A percentile compares a stretch with the other conserved stretches of the same genome.
Evolutionary conservation across 2,797 vertebrate genomes (phyloP).

Genomic region (Acestrorhynchus altus): DNA sequence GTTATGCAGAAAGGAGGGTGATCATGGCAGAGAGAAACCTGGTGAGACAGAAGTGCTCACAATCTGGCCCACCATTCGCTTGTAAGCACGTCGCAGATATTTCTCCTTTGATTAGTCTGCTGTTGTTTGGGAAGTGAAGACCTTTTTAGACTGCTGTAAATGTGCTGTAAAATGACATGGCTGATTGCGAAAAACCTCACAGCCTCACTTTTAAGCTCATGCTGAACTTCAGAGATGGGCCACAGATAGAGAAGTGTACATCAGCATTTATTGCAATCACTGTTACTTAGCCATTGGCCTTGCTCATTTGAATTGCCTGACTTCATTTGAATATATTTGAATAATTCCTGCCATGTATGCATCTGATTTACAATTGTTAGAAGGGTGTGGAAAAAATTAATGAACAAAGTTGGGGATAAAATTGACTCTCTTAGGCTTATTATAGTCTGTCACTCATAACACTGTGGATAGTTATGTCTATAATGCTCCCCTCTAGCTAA

Average conservation of each 20-base stretch:
- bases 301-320: constrained; percentile 53
- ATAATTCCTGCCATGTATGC: constrained; percentile 54
- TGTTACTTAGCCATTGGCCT: constrained; percentile 48
- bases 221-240: constrained; percentile 10
- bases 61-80: constrained; percentile 30
- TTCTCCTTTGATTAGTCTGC: constrained; percentile 22
- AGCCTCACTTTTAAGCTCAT: constrained; percentile 26
- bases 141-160: constrained; percentile 11
- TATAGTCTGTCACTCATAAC: constrained; percentile 52
- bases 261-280: constrained; percentile 46
- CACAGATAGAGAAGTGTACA: constrained; percentile 37
- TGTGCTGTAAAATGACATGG: constrained; percentile 21
- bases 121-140: constrained; percentile 30
- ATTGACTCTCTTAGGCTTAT: constrained; percentile 52
- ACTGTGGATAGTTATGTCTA: constrained; percentile 43
- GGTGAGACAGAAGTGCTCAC: constrained; percentile 21
- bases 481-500: constrained; percentile 34
- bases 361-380: constrained; percentile 60
- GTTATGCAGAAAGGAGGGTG: constrained; percentile 36
- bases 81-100: constrained; percentile 32
- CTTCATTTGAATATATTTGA: constrained; percentile 62
- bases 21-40: constrained; percentile 16
- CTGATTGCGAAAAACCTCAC: constrained; percentile 25
- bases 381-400: constrained; percentile 39
- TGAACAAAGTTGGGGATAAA: constrained; percentile 51